These are phyloP conservation scores for Dendrolimus punctatus DNA, from an alignment of 1,140 invertebrate genomes.

Conservation along the genomic window DNA sequence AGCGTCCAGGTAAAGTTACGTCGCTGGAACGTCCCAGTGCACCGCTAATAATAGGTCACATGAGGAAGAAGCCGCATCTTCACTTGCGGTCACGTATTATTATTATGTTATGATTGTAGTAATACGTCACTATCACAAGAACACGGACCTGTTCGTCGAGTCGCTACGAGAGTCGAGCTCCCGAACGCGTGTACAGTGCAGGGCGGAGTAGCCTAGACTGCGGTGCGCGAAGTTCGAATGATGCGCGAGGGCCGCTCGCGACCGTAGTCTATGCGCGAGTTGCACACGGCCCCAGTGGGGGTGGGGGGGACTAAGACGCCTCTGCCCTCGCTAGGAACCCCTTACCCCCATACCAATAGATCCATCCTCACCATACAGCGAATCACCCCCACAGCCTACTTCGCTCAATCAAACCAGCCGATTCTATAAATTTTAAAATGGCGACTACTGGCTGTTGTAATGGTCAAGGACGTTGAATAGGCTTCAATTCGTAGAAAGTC, in stretches of 20 bases:
- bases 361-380: not conserved
- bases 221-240: conserved; percentile 70
- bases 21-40: conserved; percentile 48
- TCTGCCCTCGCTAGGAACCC: conserved; percentile 33
- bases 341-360: conserved; percentile 5
- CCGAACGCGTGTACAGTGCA: conserved; percentile 60
- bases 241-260: conserved; percentile 53
- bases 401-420: no score
- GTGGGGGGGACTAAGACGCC: conserved; percentile 26
- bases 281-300: conserved; percentile 71
- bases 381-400: no score
- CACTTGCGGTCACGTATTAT: conserved; percentile 36
- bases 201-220: conserved; percentile 62
- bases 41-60: conserved; percentile 60
- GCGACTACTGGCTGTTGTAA: no score
- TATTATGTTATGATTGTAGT: conserved; percentile 24
- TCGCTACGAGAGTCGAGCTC: conserved; percentile 65
- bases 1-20: conserved; percentile 68
- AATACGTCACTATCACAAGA: conserved; percentile 50
- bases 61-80: conserved; percentile 43
- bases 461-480: no score
- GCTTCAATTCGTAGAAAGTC: no score
- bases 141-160: conserved; percentile 69
- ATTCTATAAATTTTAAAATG: no score
- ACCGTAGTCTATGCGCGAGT: conserved; percentile 67